Base-by-base conservation (phyloP, 1,140 invertebrate genomes). In the Achatina immaculata region DNA sequence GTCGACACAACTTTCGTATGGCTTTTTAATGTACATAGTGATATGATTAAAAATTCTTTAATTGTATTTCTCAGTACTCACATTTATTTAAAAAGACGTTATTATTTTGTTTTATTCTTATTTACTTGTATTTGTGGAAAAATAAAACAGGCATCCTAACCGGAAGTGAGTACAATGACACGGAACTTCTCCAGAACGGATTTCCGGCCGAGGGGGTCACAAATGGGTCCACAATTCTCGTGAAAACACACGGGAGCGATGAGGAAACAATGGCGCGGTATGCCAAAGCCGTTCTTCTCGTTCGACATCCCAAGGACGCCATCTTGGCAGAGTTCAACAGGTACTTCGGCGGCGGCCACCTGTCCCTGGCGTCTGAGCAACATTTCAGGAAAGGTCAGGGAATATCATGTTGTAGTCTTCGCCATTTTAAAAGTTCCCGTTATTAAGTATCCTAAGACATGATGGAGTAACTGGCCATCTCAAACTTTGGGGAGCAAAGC, bases 181-280 rank as follows among this genome's bases (percentile, higher is more conserved):
- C 95, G 94, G 87, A 94, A 94, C 45, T 92, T 95, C 89, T 94
- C 77, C 93, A 94, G 84, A 94, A 95, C 84, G 95, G 95, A 16
- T 96, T 96, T 87, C 95, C 95, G 16, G 95, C 94, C 1, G 95
- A 96, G 89, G 95, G 94, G 85, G 92, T 95, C 1, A 92, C 92
- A 28, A 95, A 95, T 90, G 94, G 94, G 28, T 94, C 95, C n/a
- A 95, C 93, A 6, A 89, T 95, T 42, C 93, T 95, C 38, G 94
- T 96, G 21, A 96, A 96, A 91, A 96, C 95, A 0, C 95, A 96
- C 90, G 94, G 95, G 87, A 94, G 93, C 89, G 95, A 95, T 24
- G 88, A 92, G 19, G 85, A 74, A 48, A 81, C 81, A 45, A 55
- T 78, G n/a, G 31, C 51, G 6, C 80, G 69, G 42, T 88, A 83